Base-by-base conservation (phyloP, 2,888 invertebrate genomes). In the Acholoe squamosa region DNA sequence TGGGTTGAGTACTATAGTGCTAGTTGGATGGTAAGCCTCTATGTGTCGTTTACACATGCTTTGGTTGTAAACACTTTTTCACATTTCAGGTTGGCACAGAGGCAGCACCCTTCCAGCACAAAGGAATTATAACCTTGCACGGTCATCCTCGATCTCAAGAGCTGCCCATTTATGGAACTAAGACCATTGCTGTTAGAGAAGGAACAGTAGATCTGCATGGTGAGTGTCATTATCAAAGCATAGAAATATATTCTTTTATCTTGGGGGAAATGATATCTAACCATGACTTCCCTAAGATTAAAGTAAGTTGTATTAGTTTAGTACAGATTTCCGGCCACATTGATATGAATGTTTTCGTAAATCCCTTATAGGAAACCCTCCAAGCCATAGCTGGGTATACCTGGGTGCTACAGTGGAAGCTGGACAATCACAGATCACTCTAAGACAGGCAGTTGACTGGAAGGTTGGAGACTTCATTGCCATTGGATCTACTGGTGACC, bases 141-240 rank as follows among this genome's bases (percentile, higher is more conserved):
- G 95, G 95, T 16, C 93, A 94, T 90, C 91, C 93, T 10, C 91
- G 94, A 43, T 93, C 93, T 28, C 92, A 92, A 76, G 95, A 95
- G 90, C 91, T 95, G 86, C 95, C 95, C 0, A 94, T 95, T 22
- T 95, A 95, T 92, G 95, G 95, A 43, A 93, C 95, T 7, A 95
- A 95, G 91, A 93, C 93, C 10, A 92, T 95, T 5, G 95, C 94
- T 84, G 92, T 95, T 0, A 92, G 95, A 67, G 94, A 95, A 43
- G 95, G 95, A 28, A 94, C 93, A 0, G 92, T 95, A 12, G 95
- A 95, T 31, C 91, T 95, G 0, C 95, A 95, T 92, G 95, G 95
- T 94, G 93, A 91, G 93, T 89, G n/a, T 43, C 10, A 43, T 43
- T n/a, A n/a, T n/a, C n/a, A n/a, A n/a, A n/a, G n/a, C n/a, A n/a